Conservation (phyloP, 2,113 vertebrate species). For the Piaya cayana region DNA sequence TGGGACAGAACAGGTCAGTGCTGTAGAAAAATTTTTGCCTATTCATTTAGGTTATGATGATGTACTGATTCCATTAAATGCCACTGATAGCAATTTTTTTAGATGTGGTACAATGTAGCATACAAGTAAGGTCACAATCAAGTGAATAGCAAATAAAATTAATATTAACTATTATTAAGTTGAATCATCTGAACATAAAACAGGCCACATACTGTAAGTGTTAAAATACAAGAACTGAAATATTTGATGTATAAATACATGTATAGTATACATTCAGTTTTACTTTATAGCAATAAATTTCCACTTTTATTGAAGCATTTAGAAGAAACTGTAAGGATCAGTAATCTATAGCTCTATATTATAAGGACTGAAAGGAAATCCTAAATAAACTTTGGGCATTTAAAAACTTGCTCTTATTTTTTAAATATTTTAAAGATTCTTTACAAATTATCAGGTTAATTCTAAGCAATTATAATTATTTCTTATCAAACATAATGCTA, state of each 20-base stretch:
- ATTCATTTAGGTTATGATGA: not conserved
- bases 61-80: conserved; percentile 22
- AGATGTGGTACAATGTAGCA: not conserved
- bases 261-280: not conserved
- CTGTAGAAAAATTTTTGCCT: not conserved
- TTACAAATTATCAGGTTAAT: not conserved
- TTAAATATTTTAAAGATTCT: not conserved
- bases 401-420: not conserved
- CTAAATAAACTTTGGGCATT: not conserved
- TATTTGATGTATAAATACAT: not conserved
- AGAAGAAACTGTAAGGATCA: not conserved
- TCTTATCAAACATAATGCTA: not conserved
- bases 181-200: not conserved
- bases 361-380: not conserved
- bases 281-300: not conserved
- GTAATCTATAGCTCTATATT: not conserved
- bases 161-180: not conserved
- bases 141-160: conserved; percentile 7
- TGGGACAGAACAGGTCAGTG: not conserved
- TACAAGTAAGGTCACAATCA: not conserved
- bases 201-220: not conserved
- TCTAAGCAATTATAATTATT: too few relatives aligned
- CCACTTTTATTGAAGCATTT: not conserved
- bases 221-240: not conserved
- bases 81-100: not conserved